Conservation (phyloP, 2,797 vertebrate species). For the Pseudochaenichthys georgianus region DNA sequence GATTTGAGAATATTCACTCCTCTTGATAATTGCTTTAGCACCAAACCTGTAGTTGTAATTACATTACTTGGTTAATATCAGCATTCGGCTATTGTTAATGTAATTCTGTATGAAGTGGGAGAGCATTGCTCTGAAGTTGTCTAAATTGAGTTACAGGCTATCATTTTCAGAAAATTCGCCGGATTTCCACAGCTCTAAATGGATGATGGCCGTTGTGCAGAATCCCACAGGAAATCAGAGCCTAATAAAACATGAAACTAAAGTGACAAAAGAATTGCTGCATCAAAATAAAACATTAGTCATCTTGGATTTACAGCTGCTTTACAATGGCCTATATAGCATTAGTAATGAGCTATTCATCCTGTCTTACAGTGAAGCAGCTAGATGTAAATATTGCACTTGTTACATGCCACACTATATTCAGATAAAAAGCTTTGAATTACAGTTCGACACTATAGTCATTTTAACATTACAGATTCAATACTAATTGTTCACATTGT, state of each 20-base stretch:
- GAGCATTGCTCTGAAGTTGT: constrained; percentile 75
- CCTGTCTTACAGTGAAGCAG: constrained; percentile 9
- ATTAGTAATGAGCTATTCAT: constrained; percentile 35
- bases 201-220: constrained; percentile 63
- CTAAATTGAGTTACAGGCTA: constrained; percentile 81
- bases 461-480: not conserved
- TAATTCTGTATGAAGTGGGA: constrained; percentile 74
- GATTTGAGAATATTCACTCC: constrained; percentile 82
- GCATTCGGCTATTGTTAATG: constrained; percentile 80
- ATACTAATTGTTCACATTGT: not conserved
- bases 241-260: constrained; percentile 68
- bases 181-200: constrained; percentile 69
- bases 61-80: constrained; percentile 86
- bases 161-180: constrained; percentile 80
- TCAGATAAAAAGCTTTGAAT: not conserved
- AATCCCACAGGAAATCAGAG: constrained; percentile 81
- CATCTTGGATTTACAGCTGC: constrained; percentile 20
- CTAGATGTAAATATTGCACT: not conserved
- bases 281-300: constrained; percentile 73
- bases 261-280: constrained; percentile 67
- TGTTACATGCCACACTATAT: not conserved
- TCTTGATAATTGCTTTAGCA: constrained; percentile 84
- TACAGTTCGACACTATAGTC: not conserved
- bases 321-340: constrained; percentile 16
- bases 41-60: constrained; percentile 85